Base-by-base conservation (phyloP, 2,797 vertebrate species). In the Ataeniobius toweri region DNA sequence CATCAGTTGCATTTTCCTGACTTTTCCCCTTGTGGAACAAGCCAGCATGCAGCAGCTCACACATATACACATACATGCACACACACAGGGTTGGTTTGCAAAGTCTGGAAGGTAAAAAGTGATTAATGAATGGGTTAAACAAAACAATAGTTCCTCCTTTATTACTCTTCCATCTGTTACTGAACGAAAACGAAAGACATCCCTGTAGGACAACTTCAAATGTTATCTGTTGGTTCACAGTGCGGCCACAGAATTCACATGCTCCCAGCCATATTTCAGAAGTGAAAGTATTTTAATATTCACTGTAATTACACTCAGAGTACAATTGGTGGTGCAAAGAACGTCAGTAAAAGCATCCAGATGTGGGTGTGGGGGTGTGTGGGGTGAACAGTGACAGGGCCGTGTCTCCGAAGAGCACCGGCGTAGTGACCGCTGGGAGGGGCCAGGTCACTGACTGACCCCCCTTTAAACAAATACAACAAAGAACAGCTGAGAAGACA, bases 131-230 rank as follows among this genome's bases (percentile, higher is more conserved):
- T 67, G 71, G 77, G 76, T 73, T 14, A 44, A 48, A 70, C 26
- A 4, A 46, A 59, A 93, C 93, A 88, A 91, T 48, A 77, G 86
- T 90, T 87, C 80, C 81, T 89, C 82, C 88, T 92, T 88, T 91
- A 61, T 90, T 86, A 89, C 89, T 91, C 76, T 8, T 89, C 75
- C 90, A 94, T 94, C 89, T 92, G 92, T 83, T 83, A 70, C 86
- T 81, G 87, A 89, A 41, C 0, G 56, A 78, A 13, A 89, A 87
- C 86, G 90, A 70, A 82, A 84, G 81, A 56, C 78, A 80, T 63
- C 81, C 82, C 85, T 86, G 83, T 83, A 86, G 70, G 67, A 84
- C 80, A 67, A 88, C 73, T 67, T 73, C 78, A 81, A 56, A 84
- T 80, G 55, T 44, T n/a, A n/a, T 68, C 39, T 44, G 39, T n/a